Conservation (phyloP, 2,113 vertebrate genomes). For the Pollimyrus isidori region DNA sequence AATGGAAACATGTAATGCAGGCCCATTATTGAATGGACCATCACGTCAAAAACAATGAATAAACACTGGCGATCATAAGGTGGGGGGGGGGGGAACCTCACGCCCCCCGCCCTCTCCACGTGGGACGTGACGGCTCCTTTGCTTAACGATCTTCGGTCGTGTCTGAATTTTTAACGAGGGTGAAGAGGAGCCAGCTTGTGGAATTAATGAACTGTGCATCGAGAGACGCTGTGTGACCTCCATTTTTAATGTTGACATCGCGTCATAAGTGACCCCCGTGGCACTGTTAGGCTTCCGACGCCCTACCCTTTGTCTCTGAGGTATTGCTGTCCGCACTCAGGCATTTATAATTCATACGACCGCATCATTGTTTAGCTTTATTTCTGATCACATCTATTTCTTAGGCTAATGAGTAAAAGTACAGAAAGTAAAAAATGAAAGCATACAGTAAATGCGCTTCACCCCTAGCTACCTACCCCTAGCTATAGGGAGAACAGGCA, state of each 20-base stretch:
- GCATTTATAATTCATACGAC: neutral
- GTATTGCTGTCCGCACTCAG: neutral
- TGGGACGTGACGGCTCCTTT: conserved; percentile 39
- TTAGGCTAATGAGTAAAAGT: neutral
- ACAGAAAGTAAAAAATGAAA: neutral
- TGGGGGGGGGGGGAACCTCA: conserved; percentile 13
- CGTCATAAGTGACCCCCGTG: neutral
- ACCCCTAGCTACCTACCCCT: no score
- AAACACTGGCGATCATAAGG: conserved; percentile 24
- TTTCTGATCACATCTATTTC: neutral
- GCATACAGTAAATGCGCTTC: neutral
- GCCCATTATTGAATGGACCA: neutral
- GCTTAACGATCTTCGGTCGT: conserved; percentile 48
- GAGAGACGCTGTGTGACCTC: conserved; percentile 33
- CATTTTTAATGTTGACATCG: conserved; percentile 36
- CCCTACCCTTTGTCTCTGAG: neutral
- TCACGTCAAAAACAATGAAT: conserved; percentile 17
- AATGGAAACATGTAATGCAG: neutral
- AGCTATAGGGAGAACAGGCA: neutral
- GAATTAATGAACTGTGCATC: conserved; percentile 42
- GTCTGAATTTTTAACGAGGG: conserved; percentile 51
- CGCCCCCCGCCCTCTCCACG: conserved; percentile 12
- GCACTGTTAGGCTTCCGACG: neutral
- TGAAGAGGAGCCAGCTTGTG: conserved; percentile 38
- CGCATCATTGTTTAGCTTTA: neutral